phyloP scores from a whole-genome alignment of 2,113 vertebrate genomes.

The Casuarius casuarius region DNA sequence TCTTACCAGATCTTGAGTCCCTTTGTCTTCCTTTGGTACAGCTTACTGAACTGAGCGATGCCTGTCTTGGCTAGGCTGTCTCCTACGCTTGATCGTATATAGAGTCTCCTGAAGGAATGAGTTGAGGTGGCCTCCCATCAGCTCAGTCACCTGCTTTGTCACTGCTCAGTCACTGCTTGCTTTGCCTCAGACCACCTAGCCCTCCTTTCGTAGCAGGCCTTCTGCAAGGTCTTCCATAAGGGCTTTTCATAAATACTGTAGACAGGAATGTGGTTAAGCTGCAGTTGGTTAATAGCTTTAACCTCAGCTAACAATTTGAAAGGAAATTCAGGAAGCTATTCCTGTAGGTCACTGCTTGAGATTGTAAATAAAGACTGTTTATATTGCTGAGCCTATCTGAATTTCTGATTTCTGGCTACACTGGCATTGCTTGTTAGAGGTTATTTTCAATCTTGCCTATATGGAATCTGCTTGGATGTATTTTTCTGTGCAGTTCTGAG shows the following conservation, averaged over 20 bases:
- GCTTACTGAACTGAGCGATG: accelerated
- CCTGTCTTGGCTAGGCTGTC: not conserved
- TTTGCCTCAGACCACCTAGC: not conserved
- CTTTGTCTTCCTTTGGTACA: not conserved
- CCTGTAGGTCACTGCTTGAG: not conserved
- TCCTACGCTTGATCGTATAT: accelerated
- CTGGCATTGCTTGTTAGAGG: not conserved
- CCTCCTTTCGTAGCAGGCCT: not conserved
- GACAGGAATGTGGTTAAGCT: not conserved
- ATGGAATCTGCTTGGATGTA: not conserved
- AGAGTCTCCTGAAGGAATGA: not conserved
- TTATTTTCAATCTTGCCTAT: not conserved
- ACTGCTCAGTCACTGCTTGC: not conserved
- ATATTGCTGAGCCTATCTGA: not conserved
- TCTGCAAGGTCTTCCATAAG: not conserved
- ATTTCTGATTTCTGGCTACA: not conserved
- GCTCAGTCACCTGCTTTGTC: not conserved
- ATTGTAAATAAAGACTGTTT: not conserved
- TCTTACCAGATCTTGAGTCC: not conserved
- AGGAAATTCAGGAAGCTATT: not conserved
- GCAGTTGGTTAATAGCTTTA: not conserved
- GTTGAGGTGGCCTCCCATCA: not conserved
- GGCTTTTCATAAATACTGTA: not conserved
- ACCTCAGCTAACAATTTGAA: not conserved
- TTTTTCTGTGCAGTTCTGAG: not conserved